These are phyloP conservation scores for Phasia obesa DNA, from an alignment of 2,888 invertebrate genomes.

Conservation along the genomic window DNA sequence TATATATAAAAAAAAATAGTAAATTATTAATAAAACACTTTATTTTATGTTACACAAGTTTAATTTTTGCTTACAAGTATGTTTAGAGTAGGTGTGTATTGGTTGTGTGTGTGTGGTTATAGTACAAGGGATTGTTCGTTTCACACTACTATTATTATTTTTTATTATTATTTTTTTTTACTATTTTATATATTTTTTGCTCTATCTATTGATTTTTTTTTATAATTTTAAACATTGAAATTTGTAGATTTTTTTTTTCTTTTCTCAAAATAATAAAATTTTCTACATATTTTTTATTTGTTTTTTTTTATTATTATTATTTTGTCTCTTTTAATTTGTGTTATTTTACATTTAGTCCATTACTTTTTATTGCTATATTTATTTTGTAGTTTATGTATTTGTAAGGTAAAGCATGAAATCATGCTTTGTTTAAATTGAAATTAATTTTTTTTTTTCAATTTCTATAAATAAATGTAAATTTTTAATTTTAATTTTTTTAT, in stretches of 20 bases:
- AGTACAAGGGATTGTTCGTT: slow-evolving; percentile 46
- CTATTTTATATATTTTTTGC: slow-evolving; percentile 45
- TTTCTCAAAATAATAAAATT: slow-evolving; percentile 54
- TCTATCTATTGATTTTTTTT: slow-evolving; percentile 56
- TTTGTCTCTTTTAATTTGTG: too few species aligned
- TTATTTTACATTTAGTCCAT: slow-evolving; percentile 52
- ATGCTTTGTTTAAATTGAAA: slow-evolving; percentile 52
- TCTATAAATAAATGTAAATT: background rate
- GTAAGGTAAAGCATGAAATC: slow-evolving; percentile 51
- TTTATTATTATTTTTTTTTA: slow-evolving; percentile 9
- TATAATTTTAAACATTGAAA: slow-evolving; percentile 39
- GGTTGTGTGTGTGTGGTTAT: slow-evolving; percentile 48
- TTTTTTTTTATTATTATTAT: slow-evolving; percentile 6
- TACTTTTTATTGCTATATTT: slow-evolving; percentile 37
- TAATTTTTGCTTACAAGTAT: slow-evolving; percentile 41
- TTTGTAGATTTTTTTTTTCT: slow-evolving; percentile 55
- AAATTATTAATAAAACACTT: slow-evolving; percentile 58
- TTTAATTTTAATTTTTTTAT: too few species aligned
- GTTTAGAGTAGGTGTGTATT: slow-evolving; percentile 29
- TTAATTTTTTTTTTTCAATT: slow-evolving; percentile 58
- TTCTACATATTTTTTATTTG: slow-evolving; percentile 38
- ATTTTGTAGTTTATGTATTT: slow-evolving; percentile 28
- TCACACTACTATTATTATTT: slow-evolving; percentile 35
- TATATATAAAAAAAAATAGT: slow-evolving; percentile 53
- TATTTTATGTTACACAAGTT: slow-evolving; percentile 49